Percentiles rank a stretch among this genome's conserved stretches.
Evolutionary conservation across 2,113 vertebrate genomes (phyloP).

Genomic region (Phrynocephalus versicolor): DNA sequence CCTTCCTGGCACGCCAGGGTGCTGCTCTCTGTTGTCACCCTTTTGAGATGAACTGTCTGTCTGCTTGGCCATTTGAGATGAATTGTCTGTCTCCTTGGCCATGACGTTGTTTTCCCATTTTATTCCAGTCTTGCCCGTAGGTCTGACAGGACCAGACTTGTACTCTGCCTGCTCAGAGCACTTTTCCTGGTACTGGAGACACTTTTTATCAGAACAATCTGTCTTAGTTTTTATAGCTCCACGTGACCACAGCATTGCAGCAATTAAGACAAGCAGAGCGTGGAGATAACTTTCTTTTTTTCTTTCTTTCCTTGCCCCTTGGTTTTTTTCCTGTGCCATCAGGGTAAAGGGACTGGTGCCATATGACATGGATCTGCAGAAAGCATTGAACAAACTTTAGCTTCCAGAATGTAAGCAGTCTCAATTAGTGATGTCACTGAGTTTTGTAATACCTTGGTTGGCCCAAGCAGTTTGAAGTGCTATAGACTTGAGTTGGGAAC

Average conservation of each 20-base stretch:
- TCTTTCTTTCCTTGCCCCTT: no score
- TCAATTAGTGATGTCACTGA: no score
- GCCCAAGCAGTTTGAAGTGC: no score
- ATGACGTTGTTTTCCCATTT: not conserved
- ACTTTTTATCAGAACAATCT: not conserved
- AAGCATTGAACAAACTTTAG: not conserved
- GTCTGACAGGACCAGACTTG: not conserved
- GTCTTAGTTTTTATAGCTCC: constrained; percentile 6
- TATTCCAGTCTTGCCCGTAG: not conserved
- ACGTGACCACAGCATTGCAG: accelerated
- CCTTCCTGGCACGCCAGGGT: constrained; percentile 26
- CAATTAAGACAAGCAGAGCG: not conserved
- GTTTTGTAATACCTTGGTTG: no score
- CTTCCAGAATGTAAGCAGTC: no score
- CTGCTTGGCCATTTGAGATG: not conserved
- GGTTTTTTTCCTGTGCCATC: not conserved
- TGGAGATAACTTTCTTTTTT: not conserved
- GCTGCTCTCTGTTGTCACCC: accelerated
- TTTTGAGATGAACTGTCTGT: not conserved
- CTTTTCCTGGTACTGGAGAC: constrained; percentile 1
- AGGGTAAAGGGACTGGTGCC: not conserved
- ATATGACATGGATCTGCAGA: not conserved
- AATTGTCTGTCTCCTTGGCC: accelerated
- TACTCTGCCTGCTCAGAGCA: not conserved
- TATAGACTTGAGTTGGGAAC: no score